Conservation (phyloP, 2,113 vertebrate genomes). For the Aviceda subcristata region DNA sequence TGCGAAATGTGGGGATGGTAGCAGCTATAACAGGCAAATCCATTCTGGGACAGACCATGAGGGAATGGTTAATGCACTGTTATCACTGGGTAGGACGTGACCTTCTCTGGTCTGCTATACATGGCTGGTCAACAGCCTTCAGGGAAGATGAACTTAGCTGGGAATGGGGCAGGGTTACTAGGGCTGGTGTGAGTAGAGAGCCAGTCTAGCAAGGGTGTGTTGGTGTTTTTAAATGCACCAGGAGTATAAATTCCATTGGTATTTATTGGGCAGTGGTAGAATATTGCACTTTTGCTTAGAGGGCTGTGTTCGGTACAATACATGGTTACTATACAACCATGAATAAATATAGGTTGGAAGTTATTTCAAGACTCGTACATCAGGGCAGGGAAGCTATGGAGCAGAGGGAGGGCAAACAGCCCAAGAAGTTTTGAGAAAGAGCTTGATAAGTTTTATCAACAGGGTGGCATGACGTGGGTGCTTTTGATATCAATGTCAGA, state of each 20-base stretch:
- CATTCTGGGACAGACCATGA: neutral
- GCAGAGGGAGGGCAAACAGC: neutral
- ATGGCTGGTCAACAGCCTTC: neutral
- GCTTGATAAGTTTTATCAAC: conserved; percentile 11
- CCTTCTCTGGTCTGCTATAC: neutral
- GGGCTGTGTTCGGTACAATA: neutral
- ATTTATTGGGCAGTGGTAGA: neutral
- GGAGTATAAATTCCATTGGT: neutral
- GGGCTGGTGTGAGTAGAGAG: neutral
- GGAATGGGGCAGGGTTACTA: rapidly evolving
- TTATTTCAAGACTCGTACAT: neutral
- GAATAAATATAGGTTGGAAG: neutral
- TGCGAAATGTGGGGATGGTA: neutral
- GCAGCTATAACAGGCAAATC: neutral
- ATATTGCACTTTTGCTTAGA: neutral
- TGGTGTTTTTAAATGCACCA: neutral
- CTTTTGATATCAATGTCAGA: neutral
- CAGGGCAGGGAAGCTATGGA: neutral
- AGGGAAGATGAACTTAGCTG: neutral
- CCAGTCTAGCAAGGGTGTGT: neutral
- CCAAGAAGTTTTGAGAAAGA: neutral
- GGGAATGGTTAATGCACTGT: neutral
- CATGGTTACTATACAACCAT: neutral
- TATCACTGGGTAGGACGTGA: neutral
- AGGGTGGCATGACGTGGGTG: neutral